Conservation (phyloP, 2,888 invertebrate species). For the Ormia ochracea region DNA sequence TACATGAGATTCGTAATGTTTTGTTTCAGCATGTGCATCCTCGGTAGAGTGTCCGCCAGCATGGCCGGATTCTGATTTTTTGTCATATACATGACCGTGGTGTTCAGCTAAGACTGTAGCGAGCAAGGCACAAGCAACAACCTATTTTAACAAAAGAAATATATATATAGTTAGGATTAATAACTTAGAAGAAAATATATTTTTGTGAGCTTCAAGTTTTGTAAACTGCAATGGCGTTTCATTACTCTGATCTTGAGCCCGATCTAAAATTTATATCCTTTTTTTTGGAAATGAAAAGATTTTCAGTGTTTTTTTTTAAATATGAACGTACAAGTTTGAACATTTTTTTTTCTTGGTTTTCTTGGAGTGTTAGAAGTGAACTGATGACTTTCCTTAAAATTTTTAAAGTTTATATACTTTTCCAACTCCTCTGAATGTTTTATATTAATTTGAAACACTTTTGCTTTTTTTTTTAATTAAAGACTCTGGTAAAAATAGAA, state of each 20-base stretch:
- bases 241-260: too few relatives aligned
- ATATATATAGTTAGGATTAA: too few relatives aligned
- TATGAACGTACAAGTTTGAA: slow-evolving; percentile 14
- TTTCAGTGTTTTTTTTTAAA: background rate
- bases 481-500: background rate
- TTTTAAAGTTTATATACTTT: background rate
- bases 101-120: slow-evolving; percentile 62
- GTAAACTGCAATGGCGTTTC: too few relatives aligned
- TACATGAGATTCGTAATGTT: slow-evolving; percentile 61
- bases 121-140: slow-evolving; percentile 67
- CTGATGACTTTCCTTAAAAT: background rate
- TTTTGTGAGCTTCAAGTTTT: too few relatives aligned
- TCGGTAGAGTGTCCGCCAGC: background rate
- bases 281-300: background rate
- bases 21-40: background rate
- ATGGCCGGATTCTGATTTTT: background rate
- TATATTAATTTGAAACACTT: background rate
- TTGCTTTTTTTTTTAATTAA: background rate
- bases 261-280: too few relatives aligned
- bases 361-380: background rate
- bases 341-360: slow-evolving; percentile 7
- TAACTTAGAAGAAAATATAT: too few relatives aligned
- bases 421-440: background rate
- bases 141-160: slow-evolving; percentile 59
- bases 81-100: background rate